A percentile compares a stretch with the other conserved stretches of the same genome.
These are phyloP conservation scores for Periphyllus acericola DNA, from an alignment of 2,888 invertebrate genomes.

Conservation along the genomic window DNA sequence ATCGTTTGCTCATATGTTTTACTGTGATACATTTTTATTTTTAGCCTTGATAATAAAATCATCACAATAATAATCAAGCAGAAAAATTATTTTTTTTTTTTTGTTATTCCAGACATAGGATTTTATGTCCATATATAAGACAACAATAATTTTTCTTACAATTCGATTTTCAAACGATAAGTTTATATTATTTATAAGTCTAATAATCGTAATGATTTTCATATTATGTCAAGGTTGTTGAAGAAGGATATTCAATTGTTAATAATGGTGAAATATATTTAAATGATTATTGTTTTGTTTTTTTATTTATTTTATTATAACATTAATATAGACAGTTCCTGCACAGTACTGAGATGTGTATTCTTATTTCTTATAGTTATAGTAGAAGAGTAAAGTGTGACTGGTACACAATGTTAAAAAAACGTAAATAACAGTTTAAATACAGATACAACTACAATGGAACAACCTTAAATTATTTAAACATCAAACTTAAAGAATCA, in stretches of 20 bases:
- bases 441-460: neutral
- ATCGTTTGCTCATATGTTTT: neutral
- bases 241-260: slow-evolving; percentile 31
- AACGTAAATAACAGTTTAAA: neutral
- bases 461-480: neutral
- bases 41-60: slow-evolving; percentile 34
- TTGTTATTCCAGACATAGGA: neutral
- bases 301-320: neutral
- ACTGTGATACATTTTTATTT: slow-evolving; percentile 29
- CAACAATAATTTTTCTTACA: slow-evolving; percentile 38
- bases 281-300: slow-evolving; percentile 30
- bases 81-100: slow-evolving; percentile 35
- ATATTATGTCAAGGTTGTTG: slow-evolving; percentile 51
- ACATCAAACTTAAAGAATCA: neutral
- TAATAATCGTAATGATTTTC: slow-evolving; percentile 22
- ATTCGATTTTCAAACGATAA: slow-evolving; percentile 35
- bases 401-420: neutral
- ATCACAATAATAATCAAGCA: slow-evolving; percentile 10
- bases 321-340: neutral
- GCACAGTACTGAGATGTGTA: neutral
- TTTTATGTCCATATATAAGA: slow-evolving; percentile 30
- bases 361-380: neutral
- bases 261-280: neutral
- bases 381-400: neutral
- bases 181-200: neutral